Conservation (phyloP, 2,113 vertebrate genomes). For the zebrafish (Danio rerio) region GRCz12tu NC_133197.1:3602501-3603000, state of each 20-base stretch:
- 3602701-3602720: not conserved
- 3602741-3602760: too few species aligned
- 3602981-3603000: not conserved
- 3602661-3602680: not conserved
- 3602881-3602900: not conserved
- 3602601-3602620: constrained; percentile 16
- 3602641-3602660: constrained; percentile 70
- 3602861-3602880: not conserved
- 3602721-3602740: too few species aligned
- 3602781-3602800: too few species aligned
- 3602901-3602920: not conserved
- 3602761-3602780: too few species aligned
- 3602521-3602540: constrained; percentile 51
- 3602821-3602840: too few species aligned
- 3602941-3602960: too few species aligned
- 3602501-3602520: constrained; percentile 63
- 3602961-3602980: not conserved
- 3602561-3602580: constrained; percentile 30
- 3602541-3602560: constrained; percentile 47
- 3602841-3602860: too few species aligned
- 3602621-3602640: constrained; percentile 63
- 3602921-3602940: too few species aligned
- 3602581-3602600: constrained; percentile 67
- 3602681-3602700: not conserved
- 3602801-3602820: too few species aligned